Percentiles rank a stretch among this genome's conserved stretches.
Evolutionary conservation across 2,113 vertebrate genomes (phyloP).

Genomic region (Macaca fascicularis): DNA sequence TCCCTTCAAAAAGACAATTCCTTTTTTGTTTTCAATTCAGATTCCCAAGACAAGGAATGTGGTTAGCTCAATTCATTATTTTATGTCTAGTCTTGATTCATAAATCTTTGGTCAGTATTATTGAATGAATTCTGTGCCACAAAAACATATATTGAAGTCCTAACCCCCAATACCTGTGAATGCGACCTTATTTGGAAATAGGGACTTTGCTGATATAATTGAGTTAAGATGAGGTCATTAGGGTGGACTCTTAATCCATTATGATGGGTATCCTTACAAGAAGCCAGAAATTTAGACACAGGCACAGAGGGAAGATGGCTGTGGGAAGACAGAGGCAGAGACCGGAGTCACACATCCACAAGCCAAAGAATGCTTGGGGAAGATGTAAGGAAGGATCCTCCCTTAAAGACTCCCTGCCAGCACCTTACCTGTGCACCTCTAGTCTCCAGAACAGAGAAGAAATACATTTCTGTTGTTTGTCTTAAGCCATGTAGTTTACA

Average conservation of each 20-base stretch:
- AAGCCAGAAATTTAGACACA: neutral
- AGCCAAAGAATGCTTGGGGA: neutral
- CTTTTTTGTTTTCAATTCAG: slow-evolving; percentile 26
- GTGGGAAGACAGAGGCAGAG: neutral
- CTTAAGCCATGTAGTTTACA: neutral
- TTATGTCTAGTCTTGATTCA: neutral
- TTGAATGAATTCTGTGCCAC: neutral
- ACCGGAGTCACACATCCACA: neutral
- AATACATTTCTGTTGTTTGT: neutral
- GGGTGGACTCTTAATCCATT: neutral
- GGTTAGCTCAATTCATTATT: neutral
- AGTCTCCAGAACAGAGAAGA: neutral
- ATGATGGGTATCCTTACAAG: neutral
- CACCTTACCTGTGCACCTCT: neutral
- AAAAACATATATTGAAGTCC: neutral
- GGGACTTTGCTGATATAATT: neutral
- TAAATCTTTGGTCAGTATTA: neutral
- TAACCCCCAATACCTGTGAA: neutral
- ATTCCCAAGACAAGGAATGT: neutral
- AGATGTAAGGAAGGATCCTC: neutral
- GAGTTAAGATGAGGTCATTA: neutral
- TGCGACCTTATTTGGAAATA: neutral
- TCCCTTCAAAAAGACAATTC: neutral
- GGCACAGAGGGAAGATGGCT: neutral
- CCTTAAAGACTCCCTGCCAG: neutral